A percentile compares a stretch with the other conserved stretches of the same genome.
phyloP scores from a whole-genome alignment of 1,140 invertebrate genomes.

The Stegodyphus dumicola region DNA sequence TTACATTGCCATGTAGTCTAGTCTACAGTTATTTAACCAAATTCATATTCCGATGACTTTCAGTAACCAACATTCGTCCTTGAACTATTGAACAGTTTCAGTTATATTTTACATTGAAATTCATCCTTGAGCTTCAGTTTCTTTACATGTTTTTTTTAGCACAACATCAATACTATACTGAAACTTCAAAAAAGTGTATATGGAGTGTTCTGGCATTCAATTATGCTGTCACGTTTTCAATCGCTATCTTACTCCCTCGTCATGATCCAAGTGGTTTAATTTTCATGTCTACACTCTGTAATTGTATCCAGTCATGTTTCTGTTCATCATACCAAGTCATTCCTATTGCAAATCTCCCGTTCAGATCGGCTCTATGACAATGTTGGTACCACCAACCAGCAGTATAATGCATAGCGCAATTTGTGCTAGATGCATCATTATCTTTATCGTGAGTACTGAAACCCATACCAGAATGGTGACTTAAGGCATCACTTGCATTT shows the following conservation, averaged over 20 bases:
- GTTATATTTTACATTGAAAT: too few species aligned
- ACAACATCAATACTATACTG: too few species aligned
- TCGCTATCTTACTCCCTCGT: conserved; percentile 24
- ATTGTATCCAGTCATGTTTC: conserved; percentile 75
- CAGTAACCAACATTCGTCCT: too few species aligned
- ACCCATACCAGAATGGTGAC: conserved; percentile 77
- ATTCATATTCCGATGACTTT: too few species aligned
- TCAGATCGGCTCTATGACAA: conserved; percentile 93
- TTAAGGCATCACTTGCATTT: conserved; percentile 76
- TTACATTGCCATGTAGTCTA: too few species aligned
- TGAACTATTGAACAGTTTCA: too few species aligned
- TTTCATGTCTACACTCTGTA: conserved; percentile 86
- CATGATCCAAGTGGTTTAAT: conserved; percentile 67
- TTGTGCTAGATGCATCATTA: conserved; percentile 78
- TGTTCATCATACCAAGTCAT: conserved; percentile 85
- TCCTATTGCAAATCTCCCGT: conserved; percentile 78
- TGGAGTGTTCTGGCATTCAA: too few species aligned
- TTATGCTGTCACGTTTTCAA: too few species aligned
- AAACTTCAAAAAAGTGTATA: too few species aligned
- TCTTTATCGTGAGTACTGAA: conserved; percentile 80
- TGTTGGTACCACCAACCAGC: conserved; percentile 75
- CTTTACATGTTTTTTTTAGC: too few species aligned
- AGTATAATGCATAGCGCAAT: conserved; percentile 75
- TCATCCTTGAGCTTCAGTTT: too few species aligned
- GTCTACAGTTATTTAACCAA: too few species aligned